Evolutionary conservation across 2,888 invertebrate species (phyloP), one percentile per base, ranked within the genome.

Genomic region (Augiades crinisus): DNA sequence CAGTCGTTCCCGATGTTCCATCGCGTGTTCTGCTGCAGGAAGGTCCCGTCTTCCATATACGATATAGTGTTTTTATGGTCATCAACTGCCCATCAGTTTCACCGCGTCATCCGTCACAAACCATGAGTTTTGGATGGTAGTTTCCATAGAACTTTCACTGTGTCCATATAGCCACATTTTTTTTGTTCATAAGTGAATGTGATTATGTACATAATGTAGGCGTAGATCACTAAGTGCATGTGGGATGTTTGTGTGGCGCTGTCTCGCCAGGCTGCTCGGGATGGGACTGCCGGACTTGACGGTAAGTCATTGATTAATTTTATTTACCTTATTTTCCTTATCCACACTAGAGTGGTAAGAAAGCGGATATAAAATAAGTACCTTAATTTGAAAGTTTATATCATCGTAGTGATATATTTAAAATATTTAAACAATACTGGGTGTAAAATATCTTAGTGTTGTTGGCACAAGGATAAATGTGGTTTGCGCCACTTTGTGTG

Each of bases 241-340:
- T 74, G 85, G 83, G 74, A 89, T 89, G 88, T 84, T 84, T 72
- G 74, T 83, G 72, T 84, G 76, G 81, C 74, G 70, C 58, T 80
- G 72, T 63, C 62, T 88, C 66, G 81, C 69, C 64, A 72, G 70
- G 65, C 72, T 78, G 64, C 62, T 85, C 57, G 75, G 77, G 60
- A 88, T 89, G 88, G 88, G 88, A 50, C 75, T 87, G 70, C 88
- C 88, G 56, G 83, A 87, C 70, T 70, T 83, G 55, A 80, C 85
- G 81, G 88, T 89, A 70, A 89, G 88, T 83, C n/a, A 24, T 19
- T 19, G 5, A 19, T 4, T 4, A 19, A 19, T 19, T 4, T 5
- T 19, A 19, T 5, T 19, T n/a, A n/a, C n/a, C n/a, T n/a, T n/a
- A n/a, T n/a, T n/a, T n/a, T n/a, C n/a, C n/a, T n/a, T n/a, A n/a